phyloP scores from a whole-genome alignment of 2,797 vertebrate species.

The Smutsia temminckii region DNA sequence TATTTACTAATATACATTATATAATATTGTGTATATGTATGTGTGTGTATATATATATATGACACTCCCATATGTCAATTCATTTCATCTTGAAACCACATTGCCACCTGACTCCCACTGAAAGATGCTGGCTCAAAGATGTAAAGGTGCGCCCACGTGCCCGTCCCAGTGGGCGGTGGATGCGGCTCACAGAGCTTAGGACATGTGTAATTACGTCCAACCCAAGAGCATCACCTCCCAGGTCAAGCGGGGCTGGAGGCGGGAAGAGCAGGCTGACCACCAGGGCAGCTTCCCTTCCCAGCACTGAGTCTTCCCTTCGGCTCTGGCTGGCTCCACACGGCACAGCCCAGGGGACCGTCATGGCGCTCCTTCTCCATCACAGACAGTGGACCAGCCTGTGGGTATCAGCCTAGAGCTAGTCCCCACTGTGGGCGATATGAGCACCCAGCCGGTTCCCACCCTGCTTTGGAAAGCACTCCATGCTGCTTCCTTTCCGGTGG shows the following conservation, averaged over 20 bases:
- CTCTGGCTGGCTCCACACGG: not conserved
- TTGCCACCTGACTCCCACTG: not conserved
- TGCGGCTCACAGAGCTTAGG: not conserved
- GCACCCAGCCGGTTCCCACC: fast-evolving
- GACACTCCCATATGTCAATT: not conserved
- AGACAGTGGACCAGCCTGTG: too few species aligned
- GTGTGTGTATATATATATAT: not conserved
- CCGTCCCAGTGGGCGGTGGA: not conserved
- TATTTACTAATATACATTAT: not conserved
- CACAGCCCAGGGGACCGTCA: not conserved
- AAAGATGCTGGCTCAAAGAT: not conserved
- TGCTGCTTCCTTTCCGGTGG: not conserved
- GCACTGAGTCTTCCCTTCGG: not conserved
- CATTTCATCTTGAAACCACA: not conserved
- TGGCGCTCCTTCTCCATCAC: not conserved
- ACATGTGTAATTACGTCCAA: not conserved
- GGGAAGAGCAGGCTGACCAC: not conserved
- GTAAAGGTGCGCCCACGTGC: not conserved
- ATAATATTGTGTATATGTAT: not conserved
- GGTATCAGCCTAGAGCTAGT: not conserved
- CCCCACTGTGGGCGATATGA: not conserved
- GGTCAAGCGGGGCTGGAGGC: too few species aligned
- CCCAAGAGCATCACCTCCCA: not conserved
- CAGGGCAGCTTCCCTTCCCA: not conserved
- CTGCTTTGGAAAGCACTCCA: not conserved